Evolutionary conservation across 2,888 invertebrate species (phyloP).

Genomic region (Apodemia duryi): DNA sequence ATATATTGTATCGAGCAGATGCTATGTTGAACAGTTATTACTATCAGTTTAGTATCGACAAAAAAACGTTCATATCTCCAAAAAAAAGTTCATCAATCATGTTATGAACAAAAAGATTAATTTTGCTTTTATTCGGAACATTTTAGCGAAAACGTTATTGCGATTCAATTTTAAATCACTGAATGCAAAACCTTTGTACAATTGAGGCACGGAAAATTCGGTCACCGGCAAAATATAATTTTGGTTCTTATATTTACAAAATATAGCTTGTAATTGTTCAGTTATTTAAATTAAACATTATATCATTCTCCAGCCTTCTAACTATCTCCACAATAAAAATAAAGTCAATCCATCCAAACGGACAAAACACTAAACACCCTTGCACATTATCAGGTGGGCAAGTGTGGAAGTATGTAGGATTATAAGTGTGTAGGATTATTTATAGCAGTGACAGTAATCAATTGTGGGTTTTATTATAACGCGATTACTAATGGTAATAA

Average conservation of each 20-base stretch:
- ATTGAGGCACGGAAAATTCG: slow-evolving; percentile 15
- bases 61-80: neutral
- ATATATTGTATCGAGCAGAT: too few relatives aligned
- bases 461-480: too few relatives aligned
- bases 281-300: neutral
- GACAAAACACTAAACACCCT: too few relatives aligned
- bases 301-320: neutral
- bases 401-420: too few relatives aligned
- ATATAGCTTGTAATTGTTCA: neutral
- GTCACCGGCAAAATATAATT: neutral
- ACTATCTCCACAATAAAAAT: too few relatives aligned
- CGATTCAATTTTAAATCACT: slow-evolving; percentile 33
- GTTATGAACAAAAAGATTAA: slow-evolving; percentile 24
- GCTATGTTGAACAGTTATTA: too few relatives aligned
- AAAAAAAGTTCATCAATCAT: slow-evolving; percentile 9
- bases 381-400: too few relatives aligned
- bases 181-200: slow-evolving; percentile 28
- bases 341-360: too few relatives aligned
- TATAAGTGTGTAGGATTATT: too few relatives aligned
- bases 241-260: too few relatives aligned
- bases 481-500: too few relatives aligned
- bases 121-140: slow-evolving; percentile 19
- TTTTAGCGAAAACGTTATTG: slow-evolving; percentile 23
- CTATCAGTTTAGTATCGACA: neutral
- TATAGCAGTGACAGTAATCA: too few relatives aligned